Evolutionary conservation across 2,797 vertebrate species (phyloP).

Genomic region (Sylvilagus floridanus): DNA sequence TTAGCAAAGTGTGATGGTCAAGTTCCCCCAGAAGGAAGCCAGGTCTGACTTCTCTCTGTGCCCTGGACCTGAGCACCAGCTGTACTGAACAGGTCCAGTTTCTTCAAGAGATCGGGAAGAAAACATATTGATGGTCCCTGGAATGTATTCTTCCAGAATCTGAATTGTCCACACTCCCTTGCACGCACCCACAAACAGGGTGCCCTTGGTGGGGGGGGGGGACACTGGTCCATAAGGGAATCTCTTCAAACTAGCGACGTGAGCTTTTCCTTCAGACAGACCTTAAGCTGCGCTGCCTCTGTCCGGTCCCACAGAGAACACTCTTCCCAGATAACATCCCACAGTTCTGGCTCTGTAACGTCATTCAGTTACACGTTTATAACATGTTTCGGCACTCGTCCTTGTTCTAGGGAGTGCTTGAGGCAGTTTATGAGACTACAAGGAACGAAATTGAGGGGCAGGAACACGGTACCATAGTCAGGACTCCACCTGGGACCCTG

Average conservation of each 20-base stretch:
- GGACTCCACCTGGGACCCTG: no score
- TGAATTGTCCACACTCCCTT: neutral
- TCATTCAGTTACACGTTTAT: neutral
- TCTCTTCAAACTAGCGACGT: neutral
- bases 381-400: neutral
- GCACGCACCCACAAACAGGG: neutral
- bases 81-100: neutral
- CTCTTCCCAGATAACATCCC: neutral
- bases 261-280: neutral
- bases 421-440: constrained; percentile 17
- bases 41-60: neutral
- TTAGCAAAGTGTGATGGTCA: neutral
- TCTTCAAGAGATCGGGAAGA: neutral
- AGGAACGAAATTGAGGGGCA: no score
- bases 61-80: neutral
- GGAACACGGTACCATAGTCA: no score
- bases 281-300: no score
- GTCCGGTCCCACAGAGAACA: no score
- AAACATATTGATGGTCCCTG: neutral
- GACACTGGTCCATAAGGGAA: neutral
- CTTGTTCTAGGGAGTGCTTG: constrained; percentile 29
- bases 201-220: neutral
- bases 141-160: neutral
- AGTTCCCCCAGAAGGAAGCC: neutral
- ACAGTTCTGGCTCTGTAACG: no score